phyloP scores from a whole-genome alignment of 2,113 vertebrate species.

The Caracal caracal region DNA sequence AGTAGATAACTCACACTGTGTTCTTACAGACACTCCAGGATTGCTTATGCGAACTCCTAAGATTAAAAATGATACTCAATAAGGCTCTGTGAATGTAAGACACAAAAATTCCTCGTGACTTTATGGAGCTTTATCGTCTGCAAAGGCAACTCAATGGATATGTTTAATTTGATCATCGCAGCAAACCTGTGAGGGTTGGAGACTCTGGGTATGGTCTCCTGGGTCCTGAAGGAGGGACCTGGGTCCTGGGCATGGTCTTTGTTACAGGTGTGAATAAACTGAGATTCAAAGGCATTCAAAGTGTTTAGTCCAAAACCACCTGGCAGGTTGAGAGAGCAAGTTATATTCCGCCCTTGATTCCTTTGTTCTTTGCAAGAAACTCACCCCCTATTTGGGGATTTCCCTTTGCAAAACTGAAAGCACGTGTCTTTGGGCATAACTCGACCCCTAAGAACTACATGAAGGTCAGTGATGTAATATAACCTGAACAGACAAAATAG shows the following conservation, averaged over 20 bases:
- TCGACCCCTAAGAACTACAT: not conserved
- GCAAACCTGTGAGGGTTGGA: not conserved
- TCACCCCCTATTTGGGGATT: not conserved
- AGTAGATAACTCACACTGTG: fast-evolving
- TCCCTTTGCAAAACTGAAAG: not conserved
- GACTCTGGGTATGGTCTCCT: not conserved
- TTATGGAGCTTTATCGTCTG: not conserved
- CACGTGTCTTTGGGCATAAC: not conserved
- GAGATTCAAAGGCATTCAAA: not conserved
- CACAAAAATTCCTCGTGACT: not conserved
- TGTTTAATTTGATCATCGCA: not conserved
- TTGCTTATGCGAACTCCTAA: not conserved
- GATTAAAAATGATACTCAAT: not conserved
- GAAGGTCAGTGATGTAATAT: too few relatives aligned
- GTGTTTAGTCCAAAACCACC: not conserved
- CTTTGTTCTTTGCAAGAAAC: not conserved
- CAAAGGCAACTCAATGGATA: not conserved
- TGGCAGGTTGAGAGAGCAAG: not conserved
- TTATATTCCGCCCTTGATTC: not conserved
- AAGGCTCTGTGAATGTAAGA: not conserved
- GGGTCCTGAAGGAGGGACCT: too few relatives aligned
- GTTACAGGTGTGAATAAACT: not conserved
- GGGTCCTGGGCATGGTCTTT: not conserved
- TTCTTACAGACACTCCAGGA: not conserved
- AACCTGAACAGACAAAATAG: not conserved